phyloP scores from a whole-genome alignment of 92 coral and sea anemone species.

The Metridium senile region DNA sequence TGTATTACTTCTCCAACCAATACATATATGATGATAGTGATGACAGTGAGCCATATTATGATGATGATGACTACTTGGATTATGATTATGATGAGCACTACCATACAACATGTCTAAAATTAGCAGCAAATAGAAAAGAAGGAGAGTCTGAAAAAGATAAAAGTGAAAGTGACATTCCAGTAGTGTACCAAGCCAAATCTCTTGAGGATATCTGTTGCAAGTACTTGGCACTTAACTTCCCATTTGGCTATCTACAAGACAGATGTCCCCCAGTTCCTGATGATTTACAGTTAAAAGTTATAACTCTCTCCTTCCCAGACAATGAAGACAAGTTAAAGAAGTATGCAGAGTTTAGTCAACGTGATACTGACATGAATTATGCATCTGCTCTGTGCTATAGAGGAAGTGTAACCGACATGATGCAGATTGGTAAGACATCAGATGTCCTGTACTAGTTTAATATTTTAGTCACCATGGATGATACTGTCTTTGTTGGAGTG shows the following conservation, averaged over 20 bases:
- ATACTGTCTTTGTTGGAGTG: too few relatives aligned
- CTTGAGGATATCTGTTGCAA: conserved; percentile 75
- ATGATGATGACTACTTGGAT: conserved; percentile 22
- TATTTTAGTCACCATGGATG: too few relatives aligned
- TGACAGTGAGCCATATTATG: conserved; percentile 37
- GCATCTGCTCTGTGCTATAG: conserved; percentile 41
- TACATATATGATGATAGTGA: conserved; percentile 30
- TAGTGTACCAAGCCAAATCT: conserved; percentile 29
- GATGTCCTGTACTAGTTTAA: not conserved
- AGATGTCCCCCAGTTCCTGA: conserved; percentile 92
- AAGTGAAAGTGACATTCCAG: not conserved
- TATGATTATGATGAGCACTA: conserved; percentile 11
- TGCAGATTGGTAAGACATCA: conserved; percentile 83
- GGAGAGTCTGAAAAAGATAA: not conserved
- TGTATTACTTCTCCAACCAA: conserved; percentile 1
- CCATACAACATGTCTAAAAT: not conserved
- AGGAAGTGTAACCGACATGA: conserved; percentile 73
- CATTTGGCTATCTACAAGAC: conserved; percentile 91
- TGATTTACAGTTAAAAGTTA: conserved; percentile 80
- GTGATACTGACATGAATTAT: conserved; percentile 43
- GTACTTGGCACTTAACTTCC: conserved; percentile 76
- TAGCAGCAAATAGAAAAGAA: not conserved
- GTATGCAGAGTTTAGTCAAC: conserved; percentile 77
- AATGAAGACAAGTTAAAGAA: conserved; percentile 69
- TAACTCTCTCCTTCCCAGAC: conserved; percentile 83